Evolutionary conservation across 2,888 invertebrate genomes (phyloP), one percentile per base, ranked within the genome.

Genomic region (Lysandra coridon): DNA sequence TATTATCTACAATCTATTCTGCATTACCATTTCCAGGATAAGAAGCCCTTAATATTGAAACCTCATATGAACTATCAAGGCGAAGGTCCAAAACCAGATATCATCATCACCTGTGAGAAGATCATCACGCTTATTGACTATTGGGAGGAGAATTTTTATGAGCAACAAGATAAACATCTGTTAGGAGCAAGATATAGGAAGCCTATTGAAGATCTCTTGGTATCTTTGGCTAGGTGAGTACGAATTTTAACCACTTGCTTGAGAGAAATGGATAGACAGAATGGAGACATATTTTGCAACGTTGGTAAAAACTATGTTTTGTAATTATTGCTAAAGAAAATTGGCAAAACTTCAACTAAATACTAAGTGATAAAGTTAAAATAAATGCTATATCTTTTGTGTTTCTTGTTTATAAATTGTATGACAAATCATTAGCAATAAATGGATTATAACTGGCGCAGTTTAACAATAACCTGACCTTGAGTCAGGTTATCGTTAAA

Each of bases 81-180:
- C 5, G 78, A 85, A 0, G 91, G 90, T 0, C 92, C 92, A 0
- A 88, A 87, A 64, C 87, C 92, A 0, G 95, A 95, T 81, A 88
- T 94, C 64, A 85, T 91, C 1, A 85, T 93, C 3, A 91, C 90
- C 0, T 92, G 92, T 0, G 92, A 95, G 44, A 94, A 94, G 79
- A 82, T 95, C 1, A 88, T 95, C 23, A 91, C 93, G 0, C 82
- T 95, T 0, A 85, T 95, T 0, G 91, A 94, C 30, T 95, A 92
- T 78, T 95, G 94, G 95, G 93, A 95, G 81, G 85, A 86, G 10
- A 90, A 91, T 79, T 88, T 93, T 79, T 93, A 91, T 79, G 81
- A 83, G 0, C 84, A 83, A 53, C 81, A 80, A 33, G 80, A 62
- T 62, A 84, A 53, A 5, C 80, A 86, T 17, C 83, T 89, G 4